A percentile compares a stretch with the other conserved stretches of the same genome.
Conservation (phyloP, 1,140 invertebrate genomes). For the Drosophila mauritiana region DNA sequence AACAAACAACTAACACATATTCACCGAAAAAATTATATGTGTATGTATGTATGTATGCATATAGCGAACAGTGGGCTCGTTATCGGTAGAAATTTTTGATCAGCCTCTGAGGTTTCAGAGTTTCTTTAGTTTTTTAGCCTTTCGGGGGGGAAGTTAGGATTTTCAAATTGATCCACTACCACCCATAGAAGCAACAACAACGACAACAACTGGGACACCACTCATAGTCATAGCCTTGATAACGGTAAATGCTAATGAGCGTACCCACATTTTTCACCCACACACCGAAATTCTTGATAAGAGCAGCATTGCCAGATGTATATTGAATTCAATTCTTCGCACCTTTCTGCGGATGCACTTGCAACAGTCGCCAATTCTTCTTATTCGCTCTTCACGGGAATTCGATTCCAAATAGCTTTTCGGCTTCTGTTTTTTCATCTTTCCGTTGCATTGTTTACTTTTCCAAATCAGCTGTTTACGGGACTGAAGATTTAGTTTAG, state of each 20-base stretch:
- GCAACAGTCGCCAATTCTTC: constrained; percentile 13
- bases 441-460: constrained; percentile 20
- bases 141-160: constrained; percentile 23
- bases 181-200: background rate
- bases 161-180: constrained; percentile 25
- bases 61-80: constrained; percentile 7
- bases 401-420: background rate
- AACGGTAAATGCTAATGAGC: constrained; percentile 37
- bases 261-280: constrained; percentile 24
- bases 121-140: constrained; percentile 1
- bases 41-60: background rate
- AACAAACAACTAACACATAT: constrained; percentile 28
- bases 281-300: constrained; percentile 15
- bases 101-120: constrained; percentile 14
- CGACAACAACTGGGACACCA: constrained; percentile 9
- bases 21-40: constrained; percentile 1
- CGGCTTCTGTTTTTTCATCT: constrained; percentile 19
- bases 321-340: constrained; percentile 8
- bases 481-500: constrained; percentile 2
- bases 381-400: constrained; percentile 26
- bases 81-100: constrained; percentile 37
- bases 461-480: constrained; percentile 45
- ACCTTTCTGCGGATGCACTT: constrained; percentile 8
- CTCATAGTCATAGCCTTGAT: constrained; percentile 35
- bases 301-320: constrained; percentile 15